Conservation (phyloP, 1,140 invertebrate genomes). For the Planococcus citri region DNA sequence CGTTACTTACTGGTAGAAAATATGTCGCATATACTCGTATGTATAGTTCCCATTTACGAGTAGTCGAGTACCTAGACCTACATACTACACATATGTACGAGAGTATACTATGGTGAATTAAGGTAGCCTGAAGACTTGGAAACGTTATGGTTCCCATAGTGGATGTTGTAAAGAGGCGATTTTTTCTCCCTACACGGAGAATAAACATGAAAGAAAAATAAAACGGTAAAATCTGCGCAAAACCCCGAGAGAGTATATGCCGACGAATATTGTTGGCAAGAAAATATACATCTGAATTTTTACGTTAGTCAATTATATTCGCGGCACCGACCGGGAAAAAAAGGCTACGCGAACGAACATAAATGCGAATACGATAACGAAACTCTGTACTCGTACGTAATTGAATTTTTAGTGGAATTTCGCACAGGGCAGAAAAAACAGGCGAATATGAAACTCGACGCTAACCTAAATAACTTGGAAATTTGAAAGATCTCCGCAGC, state of each 20-base stretch:
- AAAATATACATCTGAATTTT: conserved; percentile 1
- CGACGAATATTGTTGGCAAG: background rate
- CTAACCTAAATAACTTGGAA: background rate
- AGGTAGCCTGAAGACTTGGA: background rate
- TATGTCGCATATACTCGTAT: too few relatives aligned
- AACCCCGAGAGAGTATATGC: background rate
- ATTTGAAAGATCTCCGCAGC: background rate
- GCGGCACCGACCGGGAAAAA: background rate
- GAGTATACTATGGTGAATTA: background rate
- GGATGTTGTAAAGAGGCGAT: background rate
- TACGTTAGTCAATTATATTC: background rate
- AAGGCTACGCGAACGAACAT: background rate
- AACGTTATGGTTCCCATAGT: background rate
- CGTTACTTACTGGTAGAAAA: too few relatives aligned
- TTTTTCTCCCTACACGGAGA: background rate
- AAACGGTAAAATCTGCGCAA: background rate
- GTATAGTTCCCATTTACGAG: too few relatives aligned
- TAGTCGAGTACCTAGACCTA: too few relatives aligned
- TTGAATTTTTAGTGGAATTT: background rate
- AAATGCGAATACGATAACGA: background rate
- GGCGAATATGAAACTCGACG: background rate
- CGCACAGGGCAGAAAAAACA: background rate
- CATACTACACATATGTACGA: too few relatives aligned
- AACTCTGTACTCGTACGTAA: background rate
- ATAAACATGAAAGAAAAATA: background rate